A percentile compares a stretch with the other conserved stretches of the same genome.
These are phyloP conservation scores for Orchesella flavescens DNA, from an alignment of 2,888 invertebrate genomes.

Conservation along the genomic window DNA sequence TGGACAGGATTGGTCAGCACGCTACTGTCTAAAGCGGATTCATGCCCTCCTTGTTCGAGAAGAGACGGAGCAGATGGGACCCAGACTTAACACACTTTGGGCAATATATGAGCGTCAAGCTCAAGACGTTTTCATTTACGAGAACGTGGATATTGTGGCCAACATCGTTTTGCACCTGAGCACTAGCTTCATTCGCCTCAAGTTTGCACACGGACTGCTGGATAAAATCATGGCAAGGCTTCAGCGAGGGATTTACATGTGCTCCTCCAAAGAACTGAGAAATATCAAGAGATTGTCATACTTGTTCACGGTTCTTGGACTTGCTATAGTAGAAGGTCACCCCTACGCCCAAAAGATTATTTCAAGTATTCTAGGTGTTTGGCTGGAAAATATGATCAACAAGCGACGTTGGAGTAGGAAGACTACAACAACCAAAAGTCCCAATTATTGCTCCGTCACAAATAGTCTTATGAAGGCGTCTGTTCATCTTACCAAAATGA, in stretches of 20 bases:
- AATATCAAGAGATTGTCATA: slow-evolving; percentile 39
- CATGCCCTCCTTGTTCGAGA: slow-evolving; percentile 16
- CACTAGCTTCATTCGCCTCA: slow-evolving; percentile 11
- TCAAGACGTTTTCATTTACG: slow-evolving; percentile 58
- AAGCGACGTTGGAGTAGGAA: not conserved
- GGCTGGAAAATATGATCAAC: slow-evolving; percentile 40
- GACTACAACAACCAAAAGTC: not conserved
- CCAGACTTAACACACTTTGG: slow-evolving; percentile 49
- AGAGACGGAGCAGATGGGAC: slow-evolving; percentile 9
- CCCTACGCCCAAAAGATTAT: slow-evolving; percentile 36
- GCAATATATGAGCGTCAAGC: slow-evolving; percentile 54
- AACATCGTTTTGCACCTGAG: slow-evolving; percentile 55
- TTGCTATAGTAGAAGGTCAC: slow-evolving; percentile 49
- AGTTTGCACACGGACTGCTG: slow-evolving; percentile 32
- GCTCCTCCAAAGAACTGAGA: not conserved
- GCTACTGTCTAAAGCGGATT: slow-evolving; percentile 46
- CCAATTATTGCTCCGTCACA: not conserved
- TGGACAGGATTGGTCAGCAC: slow-evolving; percentile 19
- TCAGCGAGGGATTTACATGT: slow-evolving; percentile 47
- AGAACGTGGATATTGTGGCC: slow-evolving; percentile 57
- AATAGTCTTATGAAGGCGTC: slow-evolving; percentile 27
- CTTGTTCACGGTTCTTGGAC: slow-evolving; percentile 44
- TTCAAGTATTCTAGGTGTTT: slow-evolving; percentile 37
- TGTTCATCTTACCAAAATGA: not conserved
- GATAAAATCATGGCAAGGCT: slow-evolving; percentile 44